phyloP scores from a whole-genome alignment of 2,113 vertebrate species.

The Halcyon senegalensis region DNA sequence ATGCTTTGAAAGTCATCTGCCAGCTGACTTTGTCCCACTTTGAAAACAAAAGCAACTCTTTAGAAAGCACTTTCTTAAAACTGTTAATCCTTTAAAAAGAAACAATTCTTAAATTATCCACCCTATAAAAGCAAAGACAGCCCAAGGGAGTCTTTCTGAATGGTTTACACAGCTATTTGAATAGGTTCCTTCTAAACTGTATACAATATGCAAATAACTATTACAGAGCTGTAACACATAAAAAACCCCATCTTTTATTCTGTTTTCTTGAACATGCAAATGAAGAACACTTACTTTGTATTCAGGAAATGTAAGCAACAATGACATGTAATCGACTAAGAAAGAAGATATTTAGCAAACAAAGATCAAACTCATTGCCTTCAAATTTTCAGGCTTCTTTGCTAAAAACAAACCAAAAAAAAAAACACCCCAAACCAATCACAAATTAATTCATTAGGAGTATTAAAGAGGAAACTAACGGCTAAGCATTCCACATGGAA shows the following conservation, averaged over 20 bases:
- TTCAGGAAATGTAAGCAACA: not conserved
- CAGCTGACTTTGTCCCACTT: not conserved
- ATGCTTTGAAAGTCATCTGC: not conserved
- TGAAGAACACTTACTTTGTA: not conserved
- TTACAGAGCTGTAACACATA: not conserved
- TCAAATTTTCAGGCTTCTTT: not conserved
- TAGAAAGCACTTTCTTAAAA: not conserved
- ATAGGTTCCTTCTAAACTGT: not conserved
- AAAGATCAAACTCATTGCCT: not conserved
- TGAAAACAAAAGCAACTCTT: slow-evolving; percentile 26
- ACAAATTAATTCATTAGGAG: not conserved
- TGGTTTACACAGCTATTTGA: not conserved
- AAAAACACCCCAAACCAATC: not conserved
- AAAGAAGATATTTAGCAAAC: not conserved
- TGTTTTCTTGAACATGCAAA: not conserved
- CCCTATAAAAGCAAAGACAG: not conserved
- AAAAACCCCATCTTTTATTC: not conserved
- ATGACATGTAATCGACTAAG: not conserved
- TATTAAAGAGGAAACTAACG: not conserved
- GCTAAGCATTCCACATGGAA: not conserved
- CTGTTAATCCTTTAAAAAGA: slow-evolving; percentile 31
- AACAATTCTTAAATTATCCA: slow-evolving; percentile 1
- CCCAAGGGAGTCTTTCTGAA: not conserved
- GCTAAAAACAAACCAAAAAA: too few species aligned
- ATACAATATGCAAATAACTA: not conserved